Conservation (phyloP, 2,113 vertebrate species). For the Urocolius indicus region DNA sequence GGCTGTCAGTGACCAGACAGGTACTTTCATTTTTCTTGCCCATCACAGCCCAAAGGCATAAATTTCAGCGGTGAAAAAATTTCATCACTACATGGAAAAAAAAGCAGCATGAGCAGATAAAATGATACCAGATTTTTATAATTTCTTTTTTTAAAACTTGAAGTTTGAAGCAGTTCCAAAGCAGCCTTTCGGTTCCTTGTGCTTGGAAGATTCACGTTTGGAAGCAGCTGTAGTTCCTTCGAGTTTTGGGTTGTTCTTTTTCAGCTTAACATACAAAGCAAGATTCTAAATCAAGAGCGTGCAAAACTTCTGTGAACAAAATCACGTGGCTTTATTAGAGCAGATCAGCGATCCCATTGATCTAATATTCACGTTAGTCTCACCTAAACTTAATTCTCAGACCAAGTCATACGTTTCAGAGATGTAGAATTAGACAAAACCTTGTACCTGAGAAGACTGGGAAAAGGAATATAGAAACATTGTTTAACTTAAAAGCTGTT, state of each 20-base stretch:
- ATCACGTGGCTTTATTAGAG: not conserved
- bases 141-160: not conserved
- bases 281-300: not conserved
- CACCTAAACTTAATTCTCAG: not conserved
- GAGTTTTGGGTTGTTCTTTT: not conserved
- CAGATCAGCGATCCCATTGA: not conserved
- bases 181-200: slow-evolving; percentile 5
- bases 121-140: not conserved
- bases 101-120: not conserved
- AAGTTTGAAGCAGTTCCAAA: not conserved
- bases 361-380: not conserved
- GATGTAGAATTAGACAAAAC: not conserved
- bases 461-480: not conserved
- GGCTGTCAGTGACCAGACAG: slow-evolving; percentile 85
- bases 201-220: not conserved
- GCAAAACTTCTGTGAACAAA: not conserved
- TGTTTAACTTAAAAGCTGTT: not conserved
- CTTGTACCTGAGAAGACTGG: not conserved
- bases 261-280: not conserved
- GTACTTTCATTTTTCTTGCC: slow-evolving; percentile 69
- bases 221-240: not conserved
- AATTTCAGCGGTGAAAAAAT: not conserved
- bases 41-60: not conserved
- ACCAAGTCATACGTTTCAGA: not conserved
- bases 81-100: not conserved